phyloP scores from a whole-genome alignment of 2,888 invertebrate species.

The Argyresthia albistria region DNA sequence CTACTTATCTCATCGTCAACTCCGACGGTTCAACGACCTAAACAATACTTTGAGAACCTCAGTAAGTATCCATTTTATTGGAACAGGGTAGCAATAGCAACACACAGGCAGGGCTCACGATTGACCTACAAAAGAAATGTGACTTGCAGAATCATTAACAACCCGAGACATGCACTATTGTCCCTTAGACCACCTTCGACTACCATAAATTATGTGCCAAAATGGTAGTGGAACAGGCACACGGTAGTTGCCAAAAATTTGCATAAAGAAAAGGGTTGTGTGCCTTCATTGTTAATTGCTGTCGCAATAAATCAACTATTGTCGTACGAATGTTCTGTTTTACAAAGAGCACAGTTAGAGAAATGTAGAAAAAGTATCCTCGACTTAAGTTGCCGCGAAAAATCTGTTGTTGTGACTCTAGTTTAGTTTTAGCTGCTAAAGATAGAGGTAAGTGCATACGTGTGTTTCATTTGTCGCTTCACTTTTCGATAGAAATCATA shows the following conservation, averaged over 20 bases:
- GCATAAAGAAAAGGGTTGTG: slow-evolving; percentile 35
- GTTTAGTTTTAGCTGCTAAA: too few species aligned
- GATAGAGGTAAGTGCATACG: too few species aligned
- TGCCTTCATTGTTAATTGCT: slow-evolving; percentile 25
- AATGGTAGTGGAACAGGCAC: slow-evolving; percentile 38
- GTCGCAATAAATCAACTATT: slow-evolving; percentile 28
- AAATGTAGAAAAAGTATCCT: neutral
- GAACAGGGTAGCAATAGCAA: neutral
- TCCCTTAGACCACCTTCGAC: slow-evolving; percentile 49
- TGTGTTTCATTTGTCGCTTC: too few species aligned
- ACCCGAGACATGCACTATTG: slow-evolving; percentile 19
- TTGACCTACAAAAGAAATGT: slow-evolving; percentile 59
- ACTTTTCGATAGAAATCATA: too few species aligned
- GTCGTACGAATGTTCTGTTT: slow-evolving; percentile 9
- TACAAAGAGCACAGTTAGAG: neutral
- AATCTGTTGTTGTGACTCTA: too few species aligned
- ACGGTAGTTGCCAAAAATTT: slow-evolving; percentile 50
- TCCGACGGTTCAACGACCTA: too few species aligned
- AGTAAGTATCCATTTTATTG: neutral
- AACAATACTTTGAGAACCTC: too few species aligned
- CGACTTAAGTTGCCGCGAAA: too few species aligned
- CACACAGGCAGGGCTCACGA: slow-evolving; percentile 21
- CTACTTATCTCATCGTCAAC: too few species aligned
- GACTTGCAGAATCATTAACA: slow-evolving; percentile 49
- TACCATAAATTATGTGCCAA: slow-evolving; percentile 52